Base-by-base conservation (phyloP, 2,888 invertebrate genomes). In the Neoscelio sp. region DNA sequence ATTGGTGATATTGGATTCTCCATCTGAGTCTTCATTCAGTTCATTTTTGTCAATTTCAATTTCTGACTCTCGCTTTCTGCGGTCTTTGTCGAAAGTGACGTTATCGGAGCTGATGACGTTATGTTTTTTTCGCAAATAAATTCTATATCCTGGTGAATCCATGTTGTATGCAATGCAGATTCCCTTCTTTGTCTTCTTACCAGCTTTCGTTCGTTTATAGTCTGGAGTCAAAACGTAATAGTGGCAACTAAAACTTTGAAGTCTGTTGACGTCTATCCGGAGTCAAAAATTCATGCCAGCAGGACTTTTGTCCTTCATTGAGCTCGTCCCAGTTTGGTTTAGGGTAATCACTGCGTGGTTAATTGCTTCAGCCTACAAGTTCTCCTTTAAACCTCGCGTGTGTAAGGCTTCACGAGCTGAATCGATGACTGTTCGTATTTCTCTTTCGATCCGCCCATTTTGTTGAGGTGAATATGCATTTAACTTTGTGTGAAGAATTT, bases 281-380 rank as follows among this genome's bases (percentile, higher is more conserved):
- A 20, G 46, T 0, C 46, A 10, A 20, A 46, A 46, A 20, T 26
- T 23, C 3, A 46, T 6, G 7, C 23, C 46, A 3, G 46, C 46
- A 13, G 46, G 46, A 7, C 12, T 23, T 23, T 23, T 46, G 1
- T 26, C 46, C n/a, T 46, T 23, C 2, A 46, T 12, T 12, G 46
- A 10, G n/a, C 23, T 23, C 2, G 23, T 46, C 10, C 46, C 46
- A 5, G 46, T 46, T 12, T 46, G 46, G 7, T 46, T 46, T 46
- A 46, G 3, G 18, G 46, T 46, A 46, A 46, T 12, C 6, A 46
- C 46, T 3, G 46, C 20, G 12, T 46, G 23, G 12, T 46, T 46
- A 7, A 46, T n/a, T 7, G 46, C 46, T 46, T 46, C 46, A 1
- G 46, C 46, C 46, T 26, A 46, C 2, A 46, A 12, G 1, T 46